phyloP scores from a whole-genome alignment of 1,140 invertebrate genomes.

The Steinernema khuongi region DNA sequence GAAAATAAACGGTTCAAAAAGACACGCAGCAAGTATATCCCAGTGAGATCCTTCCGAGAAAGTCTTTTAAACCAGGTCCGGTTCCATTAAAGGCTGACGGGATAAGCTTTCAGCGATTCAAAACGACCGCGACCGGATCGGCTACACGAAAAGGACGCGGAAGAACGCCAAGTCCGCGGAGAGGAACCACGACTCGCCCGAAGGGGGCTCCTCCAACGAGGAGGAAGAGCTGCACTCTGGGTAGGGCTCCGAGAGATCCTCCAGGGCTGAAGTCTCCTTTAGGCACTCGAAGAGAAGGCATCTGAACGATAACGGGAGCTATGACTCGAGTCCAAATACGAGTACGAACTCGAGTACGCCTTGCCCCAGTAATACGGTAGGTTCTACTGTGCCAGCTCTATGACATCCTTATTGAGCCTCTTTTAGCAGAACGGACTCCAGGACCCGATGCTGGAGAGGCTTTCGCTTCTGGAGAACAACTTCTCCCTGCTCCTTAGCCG shows the following conservation, averaged over 20 bases:
- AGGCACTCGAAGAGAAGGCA: conserved; percentile 4
- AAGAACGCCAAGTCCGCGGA: conserved; percentile 24
- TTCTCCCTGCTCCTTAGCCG: conserved; percentile 53
- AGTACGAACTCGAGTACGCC: not conserved
- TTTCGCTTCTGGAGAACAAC: conserved; percentile 54
- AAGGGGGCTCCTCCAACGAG: not conserved
- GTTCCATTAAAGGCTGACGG: no score
- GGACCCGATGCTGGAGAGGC: conserved; percentile 48
- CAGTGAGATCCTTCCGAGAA: no score
- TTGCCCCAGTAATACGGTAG: not conserved
- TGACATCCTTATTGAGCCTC: not conserved
- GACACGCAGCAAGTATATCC: no score
- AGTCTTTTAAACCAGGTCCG: no score
- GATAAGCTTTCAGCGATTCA: conserved; percentile 51
- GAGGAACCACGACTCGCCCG: not conserved
- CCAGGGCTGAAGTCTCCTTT: conserved; percentile 12
- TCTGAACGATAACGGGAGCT: conserved; percentile 1
- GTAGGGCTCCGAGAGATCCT: conserved; percentile 19
- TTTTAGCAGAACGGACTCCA: conserved; percentile 17
- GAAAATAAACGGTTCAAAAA: no score
- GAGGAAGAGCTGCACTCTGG: conserved; percentile 11
- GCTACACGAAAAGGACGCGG: conserved; percentile 55
- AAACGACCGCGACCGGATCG: conserved; percentile 55
- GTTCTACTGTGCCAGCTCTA: not conserved
- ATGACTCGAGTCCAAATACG: conserved; percentile 17